Evolutionary conservation across 2,888 invertebrate genomes (phyloP).

Genomic region (Acleris sparsana): DNA sequence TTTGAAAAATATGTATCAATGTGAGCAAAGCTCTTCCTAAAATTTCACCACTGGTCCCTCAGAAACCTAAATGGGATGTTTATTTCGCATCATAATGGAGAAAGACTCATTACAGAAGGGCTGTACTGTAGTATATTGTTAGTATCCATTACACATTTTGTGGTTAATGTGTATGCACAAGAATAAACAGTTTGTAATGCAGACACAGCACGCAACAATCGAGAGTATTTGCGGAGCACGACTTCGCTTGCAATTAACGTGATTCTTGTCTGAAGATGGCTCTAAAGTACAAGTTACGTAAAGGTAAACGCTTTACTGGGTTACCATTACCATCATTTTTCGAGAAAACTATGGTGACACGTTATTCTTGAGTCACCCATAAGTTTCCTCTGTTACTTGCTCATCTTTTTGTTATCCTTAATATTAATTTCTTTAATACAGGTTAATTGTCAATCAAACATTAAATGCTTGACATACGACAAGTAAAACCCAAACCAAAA

Average conservation of each 20-base stretch:
- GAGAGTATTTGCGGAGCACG: slow-evolving; percentile 32
- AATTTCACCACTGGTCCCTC: too few relatives aligned
- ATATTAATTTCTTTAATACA: too few relatives aligned
- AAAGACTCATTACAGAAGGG: background rate
- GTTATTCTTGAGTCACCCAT: too few relatives aligned
- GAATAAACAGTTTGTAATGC: slow-evolving; percentile 9
- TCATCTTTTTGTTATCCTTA: too few relatives aligned
- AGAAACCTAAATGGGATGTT: too few relatives aligned
- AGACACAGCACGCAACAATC: slow-evolving; percentile 32
- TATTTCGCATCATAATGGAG: too few relatives aligned
- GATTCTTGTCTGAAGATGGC: slow-evolving; percentile 23
- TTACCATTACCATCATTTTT: slow-evolving; percentile 1
- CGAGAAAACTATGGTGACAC: background rate
- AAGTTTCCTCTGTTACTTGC: too few relatives aligned
- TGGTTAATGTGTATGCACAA: background rate
- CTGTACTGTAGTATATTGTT: background rate
- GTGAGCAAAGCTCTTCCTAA: too few relatives aligned
- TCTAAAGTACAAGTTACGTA: slow-evolving; percentile 18
- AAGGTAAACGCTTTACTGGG: background rate
- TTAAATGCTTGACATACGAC: too few relatives aligned
- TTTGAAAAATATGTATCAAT: background rate
- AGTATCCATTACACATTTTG: background rate
- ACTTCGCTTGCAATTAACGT: slow-evolving; percentile 23
- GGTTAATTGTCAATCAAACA: too few relatives aligned
- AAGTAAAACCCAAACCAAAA: slow-evolving; percentile 1